Evolutionary conservation across 2,113 vertebrate species (phyloP), one percentile per base, ranked within the genome.

Genomic region (Lophius piscatorius): DNA sequence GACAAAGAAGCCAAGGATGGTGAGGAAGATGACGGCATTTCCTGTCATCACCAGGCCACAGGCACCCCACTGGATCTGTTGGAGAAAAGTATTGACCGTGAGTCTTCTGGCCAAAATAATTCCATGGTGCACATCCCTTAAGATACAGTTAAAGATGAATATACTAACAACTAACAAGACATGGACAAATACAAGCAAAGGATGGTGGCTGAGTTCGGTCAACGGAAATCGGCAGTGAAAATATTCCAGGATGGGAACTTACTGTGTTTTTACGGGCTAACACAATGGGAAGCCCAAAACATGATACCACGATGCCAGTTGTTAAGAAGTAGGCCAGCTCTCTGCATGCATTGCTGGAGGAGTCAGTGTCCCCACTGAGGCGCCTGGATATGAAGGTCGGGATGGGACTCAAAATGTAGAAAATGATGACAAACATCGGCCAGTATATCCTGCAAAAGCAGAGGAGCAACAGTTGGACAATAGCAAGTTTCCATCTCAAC

Each of bases 51-150:
- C 96, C 71, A 99, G 91, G 42, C 94, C 94, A 54, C 97, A 98
- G 73, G 97, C 97, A 23, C 95, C 96, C 97, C 96, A 99, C 22
- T 90, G 48, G 87, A 99, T 98, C 97, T 99, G 93, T 71, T 83
- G 83, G 5, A 49, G 18, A 45, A 45, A 61, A 57, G 42, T 9
- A 34, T 28, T 10, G 6, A 16, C 28, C n/a, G 7, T 46, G 2
- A 26, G 50, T 29, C 17, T 9, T 41, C 11, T 24, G n/a, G 2
- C 16, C 17, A 14, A 47, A 31, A 42, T 0, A 22, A 31, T n/a
- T 23, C 14, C 7, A 4, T 12, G 1, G 13, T 16, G 26, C 12
- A 40, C 20, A 14, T 41, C 18, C 39, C 23, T 18, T 13, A 42
- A 26, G 11, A 20, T 26, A 41, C 2, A 47, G 3, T 36, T 5